Conservation (phyloP, 2,888 invertebrate genomes). For the Drosophila meridiana region DNA sequence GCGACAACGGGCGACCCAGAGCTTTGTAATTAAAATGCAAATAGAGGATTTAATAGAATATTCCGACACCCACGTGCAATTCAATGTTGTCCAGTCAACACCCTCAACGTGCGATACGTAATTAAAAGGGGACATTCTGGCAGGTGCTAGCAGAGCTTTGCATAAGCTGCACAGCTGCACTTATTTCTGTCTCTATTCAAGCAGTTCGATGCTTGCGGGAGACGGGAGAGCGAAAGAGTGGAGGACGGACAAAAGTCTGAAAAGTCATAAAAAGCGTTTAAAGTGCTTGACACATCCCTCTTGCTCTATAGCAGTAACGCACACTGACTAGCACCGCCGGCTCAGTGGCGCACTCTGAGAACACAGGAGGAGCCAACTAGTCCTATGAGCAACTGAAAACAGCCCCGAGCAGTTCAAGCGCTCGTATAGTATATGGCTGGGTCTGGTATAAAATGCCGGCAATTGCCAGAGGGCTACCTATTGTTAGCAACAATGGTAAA, state of each 20-base stretch:
- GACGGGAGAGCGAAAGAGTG: not conserved
- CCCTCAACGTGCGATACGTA: slow-evolving; percentile 28
- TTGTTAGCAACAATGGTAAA: slow-evolving; percentile 35
- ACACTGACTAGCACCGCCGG: not conserved
- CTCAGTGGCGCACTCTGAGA: not conserved
- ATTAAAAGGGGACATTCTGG: slow-evolving; percentile 50
- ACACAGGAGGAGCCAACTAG: slow-evolving; percentile 26
- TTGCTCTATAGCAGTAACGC: slow-evolving; percentile 22
- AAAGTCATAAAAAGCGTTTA: slow-evolving; percentile 29
- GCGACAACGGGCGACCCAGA: slow-evolving; percentile 3
- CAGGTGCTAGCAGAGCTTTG: not conserved
- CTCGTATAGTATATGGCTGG: slow-evolving; percentile 23
- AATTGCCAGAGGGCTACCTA: slow-evolving; percentile 28
- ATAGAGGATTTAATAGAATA: slow-evolving; percentile 44
- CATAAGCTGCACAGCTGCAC: slow-evolving; percentile 19
- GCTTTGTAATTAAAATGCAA: slow-evolving; percentile 60
- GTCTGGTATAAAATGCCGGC: slow-evolving; percentile 36
- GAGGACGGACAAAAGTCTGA: slow-evolving; percentile 10
- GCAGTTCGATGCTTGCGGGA: not conserved
- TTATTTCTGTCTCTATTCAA: slow-evolving; percentile 3
- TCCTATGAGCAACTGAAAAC: slow-evolving; percentile 42
- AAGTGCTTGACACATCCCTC: slow-evolving; percentile 49
- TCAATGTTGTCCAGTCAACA: slow-evolving; percentile 22
- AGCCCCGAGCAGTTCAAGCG: slow-evolving; percentile 10
- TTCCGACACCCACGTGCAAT: slow-evolving; percentile 42